Evolutionary conservation across 2,888 invertebrate species (phyloP).

Genomic region (Harmothoe impar): DNA sequence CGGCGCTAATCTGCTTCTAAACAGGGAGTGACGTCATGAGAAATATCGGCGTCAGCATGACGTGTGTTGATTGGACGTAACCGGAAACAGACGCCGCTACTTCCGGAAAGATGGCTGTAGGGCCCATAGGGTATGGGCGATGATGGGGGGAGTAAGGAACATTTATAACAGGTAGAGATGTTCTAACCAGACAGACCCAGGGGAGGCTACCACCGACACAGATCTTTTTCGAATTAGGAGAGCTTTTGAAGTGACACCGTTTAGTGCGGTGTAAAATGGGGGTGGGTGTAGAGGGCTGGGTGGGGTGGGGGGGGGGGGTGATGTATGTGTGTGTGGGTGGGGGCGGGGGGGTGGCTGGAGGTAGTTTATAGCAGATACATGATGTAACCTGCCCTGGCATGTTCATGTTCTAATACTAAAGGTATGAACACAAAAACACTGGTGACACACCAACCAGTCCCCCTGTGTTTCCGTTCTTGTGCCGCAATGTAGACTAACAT

Average conservation of each 20-base stretch:
- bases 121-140: not conserved
- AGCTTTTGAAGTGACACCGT: slow-evolving; percentile 23
- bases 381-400: too few species aligned
- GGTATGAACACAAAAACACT: too few species aligned
- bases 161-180: slow-evolving; percentile 23
- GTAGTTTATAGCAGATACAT: too few species aligned
- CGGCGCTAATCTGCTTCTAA: not conserved
- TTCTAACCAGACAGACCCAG: slow-evolving; percentile 9
- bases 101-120: slow-evolving; percentile 22
- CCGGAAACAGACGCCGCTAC: slow-evolving; percentile 2
- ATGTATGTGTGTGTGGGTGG: too few species aligned
- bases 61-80: not conserved
- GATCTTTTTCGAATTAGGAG: not conserved
- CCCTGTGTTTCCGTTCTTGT: too few species aligned
- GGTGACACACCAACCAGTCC: too few species aligned
- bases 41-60: slow-evolving; percentile 14
- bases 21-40: not conserved
- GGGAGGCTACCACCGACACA: not conserved
- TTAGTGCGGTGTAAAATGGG: not conserved
- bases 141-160: not conserved
- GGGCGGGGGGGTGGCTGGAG: too few species aligned
- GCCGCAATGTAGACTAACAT: too few species aligned
- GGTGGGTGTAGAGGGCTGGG: not conserved
- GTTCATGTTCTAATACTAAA: too few species aligned
- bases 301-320: not conserved